A percentile compares a stretch with the other conserved stretches of the same genome.
Conservation (phyloP, 2,888 invertebrate genomes). For the Drosophila vallismaia region DNA sequence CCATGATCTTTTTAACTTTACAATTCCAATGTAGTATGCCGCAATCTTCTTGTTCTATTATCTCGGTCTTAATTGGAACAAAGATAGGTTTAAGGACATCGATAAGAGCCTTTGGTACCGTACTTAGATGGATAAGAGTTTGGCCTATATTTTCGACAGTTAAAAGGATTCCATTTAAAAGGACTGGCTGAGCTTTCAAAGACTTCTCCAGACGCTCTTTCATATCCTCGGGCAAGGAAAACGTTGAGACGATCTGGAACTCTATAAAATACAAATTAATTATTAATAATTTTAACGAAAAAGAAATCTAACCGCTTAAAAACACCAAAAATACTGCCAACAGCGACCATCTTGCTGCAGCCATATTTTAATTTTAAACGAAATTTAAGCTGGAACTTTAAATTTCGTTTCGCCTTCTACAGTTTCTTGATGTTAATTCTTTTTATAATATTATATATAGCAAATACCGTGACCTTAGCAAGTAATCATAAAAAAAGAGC, state of each 20-base stretch:
- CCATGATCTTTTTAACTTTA: neutral
- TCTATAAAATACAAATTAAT: neutral
- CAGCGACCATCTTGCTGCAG: neutral
- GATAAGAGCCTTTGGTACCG: neutral
- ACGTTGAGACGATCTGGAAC: neutral
- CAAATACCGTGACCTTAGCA: neutral
- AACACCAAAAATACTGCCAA: neutral
- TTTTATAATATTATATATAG: neutral
- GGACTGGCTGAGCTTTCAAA: neutral
- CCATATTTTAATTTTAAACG: neutral
- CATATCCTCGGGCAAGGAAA: neutral
- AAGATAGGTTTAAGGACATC: conserved; percentile 1
- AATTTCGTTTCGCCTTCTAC: neutral
- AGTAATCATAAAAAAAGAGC: too few relatives aligned
- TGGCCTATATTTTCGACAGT: neutral
- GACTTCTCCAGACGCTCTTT: neutral
- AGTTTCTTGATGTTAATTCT: neutral
- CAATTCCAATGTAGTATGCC: neutral
- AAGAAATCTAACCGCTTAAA: neutral
- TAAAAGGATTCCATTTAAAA: neutral
- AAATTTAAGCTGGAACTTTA: neutral
- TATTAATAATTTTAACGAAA: neutral
- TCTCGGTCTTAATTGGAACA: neutral
- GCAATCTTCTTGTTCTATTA: neutral
- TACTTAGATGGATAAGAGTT: neutral